A percentile compares a stretch with the other conserved stretches of the same genome.
phyloP scores from a whole-genome alignment of 2,797 vertebrate species.

The Anabacerthia variegaticeps region DNA sequence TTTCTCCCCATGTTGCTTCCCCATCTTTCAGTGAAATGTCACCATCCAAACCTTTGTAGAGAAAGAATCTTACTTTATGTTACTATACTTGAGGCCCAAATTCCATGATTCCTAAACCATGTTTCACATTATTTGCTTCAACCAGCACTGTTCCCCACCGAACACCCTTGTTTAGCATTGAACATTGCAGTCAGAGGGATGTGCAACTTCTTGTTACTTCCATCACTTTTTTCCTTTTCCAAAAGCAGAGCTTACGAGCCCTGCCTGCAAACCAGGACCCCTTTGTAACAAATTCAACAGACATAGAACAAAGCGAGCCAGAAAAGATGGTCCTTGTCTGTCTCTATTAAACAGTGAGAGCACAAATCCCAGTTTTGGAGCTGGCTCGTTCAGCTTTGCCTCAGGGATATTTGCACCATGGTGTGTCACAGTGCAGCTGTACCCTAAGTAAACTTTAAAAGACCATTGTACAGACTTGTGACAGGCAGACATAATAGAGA shows the following conservation, averaged over 20 bases:
- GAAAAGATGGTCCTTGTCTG: neutral
- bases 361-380: neutral
- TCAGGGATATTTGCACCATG: neutral
- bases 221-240: neutral
- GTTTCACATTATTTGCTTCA: neutral
- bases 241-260: neutral
- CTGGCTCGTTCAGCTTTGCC: neutral
- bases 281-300: neutral
- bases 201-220: neutral
- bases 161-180: neutral
- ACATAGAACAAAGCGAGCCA: neutral
- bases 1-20: neutral
- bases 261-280: neutral
- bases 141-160: neutral
- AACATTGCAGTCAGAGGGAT: neutral
- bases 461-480: neutral
- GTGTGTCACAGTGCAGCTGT: neutral
- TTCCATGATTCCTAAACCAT: neutral
- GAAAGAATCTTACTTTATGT: neutral
- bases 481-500: neutral
- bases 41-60: neutral
- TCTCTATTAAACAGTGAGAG: neutral
- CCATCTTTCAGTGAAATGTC: neutral
- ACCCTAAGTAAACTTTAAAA: constrained; percentile 12
- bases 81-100: neutral